Base-by-base conservation (phyloP, 1,140 invertebrate species). In the Choristoneura fumiferana region DNA sequence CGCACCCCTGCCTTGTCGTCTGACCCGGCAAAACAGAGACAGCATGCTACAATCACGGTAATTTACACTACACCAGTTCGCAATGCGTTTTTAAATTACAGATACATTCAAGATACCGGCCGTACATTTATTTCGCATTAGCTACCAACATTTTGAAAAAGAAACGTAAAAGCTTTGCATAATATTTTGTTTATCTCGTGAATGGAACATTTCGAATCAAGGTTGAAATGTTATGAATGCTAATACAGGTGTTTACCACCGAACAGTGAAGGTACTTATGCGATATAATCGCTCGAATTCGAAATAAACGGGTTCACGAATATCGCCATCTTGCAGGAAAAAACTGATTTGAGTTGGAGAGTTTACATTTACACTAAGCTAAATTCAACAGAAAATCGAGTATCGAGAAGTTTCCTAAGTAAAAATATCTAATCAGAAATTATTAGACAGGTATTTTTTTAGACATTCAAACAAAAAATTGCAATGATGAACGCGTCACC, bases 111-210 rank as follows among this genome's bases (percentile, higher is more conserved):
- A 80, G 69, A 75, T 77, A 76, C 69, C 67, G 63, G 57, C 36
- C 60, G 36, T 71, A 82, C 75, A 76, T 76, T 73, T 72, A 75
- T 75, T 69, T 76, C 76, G 76, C 79, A 79, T 79, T 78, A 73
- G 76, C 76, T 67, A 56, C 58, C 61, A 60, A 58, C 60, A 49
- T 15, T 18, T 18, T 49, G 43, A 22, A 45, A 45, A 18, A 45
- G n/a, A 15, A 8, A 29, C 43, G 43, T 49, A 49, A 49, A 29
- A 49, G 43, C 40, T 18, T 45, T 10, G 40, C 43, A 49, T 49
- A 49, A 29, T 29, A 29, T 29, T 29, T 29, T n/a, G 9, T 29
- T 49, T 49, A 49, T 6, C 43, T 17, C 29, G 17, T 49, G 43
- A 49, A 49, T 43, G 17, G 8, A 29, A 22, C 43, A n/a, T 49